Percentiles rank a stretch among this genome's conserved stretches.
These are phyloP conservation scores for Bradypodion pumilum DNA, from an alignment of 2,797 vertebrate species.

Conservation along the genomic window DNA sequence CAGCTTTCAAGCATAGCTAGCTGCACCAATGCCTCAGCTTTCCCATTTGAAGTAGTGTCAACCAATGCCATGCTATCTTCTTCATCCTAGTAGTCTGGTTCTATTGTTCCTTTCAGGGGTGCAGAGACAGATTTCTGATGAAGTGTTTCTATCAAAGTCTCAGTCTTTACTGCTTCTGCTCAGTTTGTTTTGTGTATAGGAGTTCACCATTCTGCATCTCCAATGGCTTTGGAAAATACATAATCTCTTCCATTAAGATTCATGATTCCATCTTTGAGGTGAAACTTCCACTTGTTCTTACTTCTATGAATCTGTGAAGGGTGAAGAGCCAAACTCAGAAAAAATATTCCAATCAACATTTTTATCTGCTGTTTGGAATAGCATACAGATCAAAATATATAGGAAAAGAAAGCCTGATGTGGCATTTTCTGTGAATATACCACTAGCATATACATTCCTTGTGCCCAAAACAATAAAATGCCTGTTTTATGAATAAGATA, in stretches of 20 bases:
- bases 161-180: slow-evolving; percentile 69
- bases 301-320: slow-evolving; percentile 94
- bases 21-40: slow-evolving; percentile 79
- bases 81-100: slow-evolving; percentile 77
- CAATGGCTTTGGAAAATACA: slow-evolving; percentile 99
- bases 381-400: not conserved
- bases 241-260: slow-evolving; percentile 98
- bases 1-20: slow-evolving; percentile 71
- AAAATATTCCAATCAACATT: not conserved
- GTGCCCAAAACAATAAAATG: not conserved
- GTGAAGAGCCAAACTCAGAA: not conserved
- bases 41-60: slow-evolving; percentile 81
- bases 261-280: slow-evolving; percentile 99
- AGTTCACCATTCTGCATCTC: slow-evolving; percentile 97
- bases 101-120: slow-evolving; percentile 74
- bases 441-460: not conserved
- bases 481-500: not conserved
- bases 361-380: not conserved
- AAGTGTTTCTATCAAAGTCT: slow-evolving; percentile 71
- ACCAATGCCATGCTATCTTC: slow-evolving; percentile 73
- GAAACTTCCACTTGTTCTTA: slow-evolving; percentile 99
- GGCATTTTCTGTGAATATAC: not conserved
- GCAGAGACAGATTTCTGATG: slow-evolving; percentile 77
- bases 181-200: slow-evolving; percentile 67
- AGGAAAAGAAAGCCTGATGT: not conserved